Evolutionary conservation across 2,113 vertebrate genomes (phyloP), one percentile per base, ranked within the genome.

Genomic region (Elephas maximus): DNA sequence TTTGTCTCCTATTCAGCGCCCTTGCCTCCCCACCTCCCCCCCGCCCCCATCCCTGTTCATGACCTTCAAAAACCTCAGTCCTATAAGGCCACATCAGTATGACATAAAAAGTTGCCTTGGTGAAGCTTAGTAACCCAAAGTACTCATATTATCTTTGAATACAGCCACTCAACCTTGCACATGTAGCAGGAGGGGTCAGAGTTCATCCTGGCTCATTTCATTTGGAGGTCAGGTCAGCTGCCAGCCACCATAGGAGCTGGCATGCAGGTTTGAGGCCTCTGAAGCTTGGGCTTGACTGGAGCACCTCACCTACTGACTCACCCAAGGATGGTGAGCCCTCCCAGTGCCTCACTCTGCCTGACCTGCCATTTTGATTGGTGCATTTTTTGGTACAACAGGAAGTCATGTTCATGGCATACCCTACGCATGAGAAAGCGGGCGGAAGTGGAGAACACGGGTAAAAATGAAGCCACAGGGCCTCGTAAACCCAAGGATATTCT

Each of bases 401-500:
- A 99, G 99, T 99, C 99, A 99, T 99, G 99, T 98, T 99, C 99
- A 88, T 99, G 99, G 99, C 99, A 99, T 98, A 99, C 99, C 91
- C 99, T 99, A 98, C 99, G 99, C 93, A 99, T 99, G 98, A 99
- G 99, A 99, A 99, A 99, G 98, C 99, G 99, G 98, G 99, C 99
- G 8, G 99, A 99, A 98, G 99, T 99, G 99, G 99, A 99, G 97
- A 98, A 98, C 98, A 98, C 97, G 98, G 98, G 99, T 99, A 99
- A 99, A 99, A 99, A 98, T 99, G 99, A 99, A 98, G 97, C 98
- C 98, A 99, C 99, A 98, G 99, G 99, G 99, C 37, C 98, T 96
- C 99, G 99, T 99, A 99, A 99, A 98, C 98, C 99, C 98, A 99
- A 99, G 99, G 99, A 99, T 99, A 98, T 99, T 99, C 99, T 99